A percentile compares a stretch with the other conserved stretches of the same genome.
phyloP scores from a whole-genome alignment of 1,140 invertebrate genomes.

The Ceratosolen solmsi region DNA sequence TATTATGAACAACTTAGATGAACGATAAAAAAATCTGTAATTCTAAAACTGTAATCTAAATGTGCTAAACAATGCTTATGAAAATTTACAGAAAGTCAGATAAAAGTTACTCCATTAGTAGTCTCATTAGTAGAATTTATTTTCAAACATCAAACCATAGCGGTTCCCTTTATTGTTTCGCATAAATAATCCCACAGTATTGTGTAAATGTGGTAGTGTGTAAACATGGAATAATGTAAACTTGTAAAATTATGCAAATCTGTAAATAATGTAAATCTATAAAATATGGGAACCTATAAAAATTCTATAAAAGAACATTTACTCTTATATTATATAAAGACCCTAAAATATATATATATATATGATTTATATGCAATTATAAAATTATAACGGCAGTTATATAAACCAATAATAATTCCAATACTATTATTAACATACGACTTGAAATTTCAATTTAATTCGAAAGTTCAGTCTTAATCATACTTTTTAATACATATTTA shows the following conservation, averaged over 20 bases:
- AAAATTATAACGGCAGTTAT: no score
- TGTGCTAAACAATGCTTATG: not conserved
- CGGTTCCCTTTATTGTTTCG: not conserved
- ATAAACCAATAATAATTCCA: no score
- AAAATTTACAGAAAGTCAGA: not conserved
- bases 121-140: slow-evolving; percentile 2
- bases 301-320: not conserved
- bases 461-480: no score
- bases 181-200: not conserved
- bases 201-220: slow-evolving; percentile 2
- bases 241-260: slow-evolving; percentile 5
- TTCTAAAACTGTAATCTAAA: not conserved
- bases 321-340: not conserved
- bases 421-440: no score
- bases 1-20: no score
- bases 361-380: not conserved
- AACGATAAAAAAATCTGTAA: no score
- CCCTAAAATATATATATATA: not conserved
- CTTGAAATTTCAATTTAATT: no score
- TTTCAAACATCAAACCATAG: not conserved
- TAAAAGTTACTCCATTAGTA: slow-evolving; percentile 3
- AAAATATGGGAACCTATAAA: not conserved
- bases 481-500: no score
- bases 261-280: slow-evolving; percentile 12
- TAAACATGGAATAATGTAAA: not conserved